Evolutionary conservation across 2,113 vertebrate genomes (phyloP).

Genomic region (Monopterus albus): DNA sequence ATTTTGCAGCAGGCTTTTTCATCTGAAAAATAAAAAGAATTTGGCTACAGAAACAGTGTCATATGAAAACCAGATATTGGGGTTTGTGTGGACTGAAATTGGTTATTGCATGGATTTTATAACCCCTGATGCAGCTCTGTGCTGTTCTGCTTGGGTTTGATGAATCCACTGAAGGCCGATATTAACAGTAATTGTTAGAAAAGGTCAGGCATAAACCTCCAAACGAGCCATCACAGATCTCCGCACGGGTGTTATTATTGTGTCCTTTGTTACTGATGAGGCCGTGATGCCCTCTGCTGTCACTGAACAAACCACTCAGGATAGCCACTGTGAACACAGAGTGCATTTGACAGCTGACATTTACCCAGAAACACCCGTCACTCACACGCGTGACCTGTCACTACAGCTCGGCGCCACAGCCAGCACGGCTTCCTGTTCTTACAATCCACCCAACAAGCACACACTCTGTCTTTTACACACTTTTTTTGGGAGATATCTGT

Average conservation of each 20-base stretch:
- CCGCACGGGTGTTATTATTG: conserved; percentile 37
- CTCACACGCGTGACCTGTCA: conserved; percentile 19
- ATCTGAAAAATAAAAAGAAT: neutral
- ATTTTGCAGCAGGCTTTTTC: conserved; percentile 13
- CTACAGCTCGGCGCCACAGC: conserved; percentile 17
- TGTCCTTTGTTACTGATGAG: conserved; percentile 49
- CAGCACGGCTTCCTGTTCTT: conserved; percentile 21
- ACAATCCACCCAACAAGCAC: neutral
- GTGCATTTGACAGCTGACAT: conserved; percentile 65
- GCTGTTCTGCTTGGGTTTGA: conserved; percentile 3
- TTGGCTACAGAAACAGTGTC: neutral
- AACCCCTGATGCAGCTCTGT: neutral
- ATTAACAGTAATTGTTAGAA: conserved; percentile 41
- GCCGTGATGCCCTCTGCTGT: conserved; percentile 26
- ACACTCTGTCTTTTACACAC: neutral
- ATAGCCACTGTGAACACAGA: conserved; percentile 28
- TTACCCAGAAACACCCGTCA: conserved; percentile 62
- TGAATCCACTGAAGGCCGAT: conserved; percentile 20
- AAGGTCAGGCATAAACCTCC: conserved; percentile 46
- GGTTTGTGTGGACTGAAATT: neutral
- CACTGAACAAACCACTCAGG: conserved; percentile 40
- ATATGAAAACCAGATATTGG: neutral
- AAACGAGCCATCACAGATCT: neutral
- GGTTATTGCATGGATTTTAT: neutral
- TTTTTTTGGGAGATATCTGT: neutral